Percentiles rank a stretch among this genome's conserved stretches.
phyloP scores from a whole-genome alignment of 2,797 vertebrate species.

The Prionace glauca region DNA sequence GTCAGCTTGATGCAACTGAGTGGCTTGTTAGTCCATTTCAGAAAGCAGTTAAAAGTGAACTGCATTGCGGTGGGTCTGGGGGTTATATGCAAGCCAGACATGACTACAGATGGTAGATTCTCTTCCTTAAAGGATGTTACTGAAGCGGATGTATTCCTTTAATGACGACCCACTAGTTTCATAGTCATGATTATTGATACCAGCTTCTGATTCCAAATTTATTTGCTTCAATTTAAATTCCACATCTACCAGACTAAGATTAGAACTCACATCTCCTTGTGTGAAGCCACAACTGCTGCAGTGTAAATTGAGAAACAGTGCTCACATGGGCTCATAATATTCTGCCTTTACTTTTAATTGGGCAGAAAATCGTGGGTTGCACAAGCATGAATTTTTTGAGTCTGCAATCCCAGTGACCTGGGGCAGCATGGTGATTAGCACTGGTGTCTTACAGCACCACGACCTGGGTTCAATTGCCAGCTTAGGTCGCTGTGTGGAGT shows the following conservation, averaged over 20 bases:
- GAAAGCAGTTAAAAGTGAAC: not conserved
- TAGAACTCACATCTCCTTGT: not conserved
- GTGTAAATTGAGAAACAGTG: not conserved
- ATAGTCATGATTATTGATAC: not conserved
- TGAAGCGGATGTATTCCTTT: not conserved
- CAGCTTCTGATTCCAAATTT: not conserved
- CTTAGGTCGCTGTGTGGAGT: no score
- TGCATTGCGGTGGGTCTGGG: not conserved
- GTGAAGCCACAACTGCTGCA: not conserved
- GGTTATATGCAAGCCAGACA: not conserved
- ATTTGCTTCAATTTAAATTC: not conserved
- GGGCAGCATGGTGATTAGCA: no score
- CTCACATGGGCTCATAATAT: not conserved
- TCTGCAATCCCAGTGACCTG: not conserved
- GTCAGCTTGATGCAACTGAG: not conserved
- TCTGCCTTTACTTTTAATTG: not conserved
- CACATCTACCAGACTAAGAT: not conserved
- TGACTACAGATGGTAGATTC: not conserved
- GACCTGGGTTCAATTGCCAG: no score
- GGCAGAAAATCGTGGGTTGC: not conserved
- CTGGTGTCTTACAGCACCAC: no score
- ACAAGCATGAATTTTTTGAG: not conserved
- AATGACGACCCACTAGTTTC: not conserved
- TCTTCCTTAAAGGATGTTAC: not conserved
- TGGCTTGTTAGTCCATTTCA: not conserved